Evolutionary conservation across 2,113 vertebrate genomes (phyloP).

Genomic region (Cynoglossus semilaevis): DNA sequence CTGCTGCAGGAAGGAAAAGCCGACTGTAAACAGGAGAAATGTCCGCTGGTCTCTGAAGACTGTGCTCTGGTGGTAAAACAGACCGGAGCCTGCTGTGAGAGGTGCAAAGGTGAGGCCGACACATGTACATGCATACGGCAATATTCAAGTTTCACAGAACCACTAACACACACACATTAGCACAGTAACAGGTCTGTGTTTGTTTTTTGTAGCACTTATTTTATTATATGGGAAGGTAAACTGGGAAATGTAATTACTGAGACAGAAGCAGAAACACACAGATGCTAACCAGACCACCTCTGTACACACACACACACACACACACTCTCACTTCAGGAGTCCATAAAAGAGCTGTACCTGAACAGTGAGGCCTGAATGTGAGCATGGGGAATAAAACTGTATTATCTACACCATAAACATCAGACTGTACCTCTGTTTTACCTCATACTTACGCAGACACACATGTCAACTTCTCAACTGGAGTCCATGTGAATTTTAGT

Average conservation of each 20-base stretch:
- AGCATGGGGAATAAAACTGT: conserved; percentile 29
- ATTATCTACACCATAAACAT: conserved; percentile 32
- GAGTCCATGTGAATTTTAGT: too few species aligned
- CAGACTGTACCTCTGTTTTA: conserved; percentile 12
- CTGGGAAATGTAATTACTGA: neutral
- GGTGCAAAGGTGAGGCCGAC: conserved; percentile 87
- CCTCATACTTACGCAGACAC: too few species aligned
- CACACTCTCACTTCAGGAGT: neutral
- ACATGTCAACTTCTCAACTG: too few species aligned
- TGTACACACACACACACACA: conserved; percentile 11
- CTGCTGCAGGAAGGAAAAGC: conserved; percentile 88
- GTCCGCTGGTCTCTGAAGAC: conserved; percentile 85
- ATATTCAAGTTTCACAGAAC: neutral
- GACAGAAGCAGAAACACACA: too few species aligned
- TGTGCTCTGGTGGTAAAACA: conserved; percentile 95
- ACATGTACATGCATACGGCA: neutral
- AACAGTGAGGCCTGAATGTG: conserved; percentile 24
- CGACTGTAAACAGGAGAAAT: conserved; percentile 95
- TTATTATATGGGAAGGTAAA: neutral
- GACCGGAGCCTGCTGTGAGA: conserved; percentile 92
- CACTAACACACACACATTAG: neutral
- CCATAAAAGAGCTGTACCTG: conserved; percentile 14
- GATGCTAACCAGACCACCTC: too few species aligned
- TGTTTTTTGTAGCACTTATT: neutral
- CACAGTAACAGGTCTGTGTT: neutral